phyloP scores from a whole-genome alignment of 92 coral and sea anemone species.

The Hydrozoanthus gracilis region DNA sequence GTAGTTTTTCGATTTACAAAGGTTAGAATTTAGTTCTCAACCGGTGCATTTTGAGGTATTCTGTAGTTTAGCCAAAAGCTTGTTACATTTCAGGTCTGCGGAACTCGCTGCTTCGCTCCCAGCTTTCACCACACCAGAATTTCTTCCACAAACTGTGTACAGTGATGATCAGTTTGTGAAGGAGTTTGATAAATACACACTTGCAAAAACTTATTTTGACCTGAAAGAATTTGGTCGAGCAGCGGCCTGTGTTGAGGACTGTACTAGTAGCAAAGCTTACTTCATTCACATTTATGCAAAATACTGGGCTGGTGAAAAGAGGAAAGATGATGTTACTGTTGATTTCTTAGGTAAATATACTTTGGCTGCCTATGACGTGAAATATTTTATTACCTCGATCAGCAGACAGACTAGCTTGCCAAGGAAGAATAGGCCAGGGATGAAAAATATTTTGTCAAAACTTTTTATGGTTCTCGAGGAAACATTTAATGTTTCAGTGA shows the following conservation, averaged over 20 bases:
- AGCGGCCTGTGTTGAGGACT: constrained; percentile 79
- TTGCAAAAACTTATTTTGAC: constrained; percentile 91
- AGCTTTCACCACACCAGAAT: constrained; percentile 64
- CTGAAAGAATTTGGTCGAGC: constrained; percentile 96
- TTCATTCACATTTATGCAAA: constrained; percentile 82
- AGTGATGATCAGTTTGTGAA: constrained; percentile 69
- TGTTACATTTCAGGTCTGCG: constrained; percentile 74
- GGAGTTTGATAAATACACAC: constrained; percentile 82
- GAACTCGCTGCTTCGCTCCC: constrained; percentile 83
- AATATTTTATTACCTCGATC: background rate
- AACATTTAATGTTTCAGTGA: too few species aligned
- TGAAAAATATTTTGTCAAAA: too few species aligned
- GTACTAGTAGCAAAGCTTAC: constrained; percentile 81
- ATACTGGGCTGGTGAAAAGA: constrained; percentile 95
- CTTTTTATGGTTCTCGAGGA: too few species aligned
- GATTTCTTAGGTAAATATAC: constrained; percentile 75
- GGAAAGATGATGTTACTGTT: constrained; percentile 83
- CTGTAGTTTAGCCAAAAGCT: too few species aligned
- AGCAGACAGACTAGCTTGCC: too few species aligned
- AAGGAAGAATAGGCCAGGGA: too few species aligned
- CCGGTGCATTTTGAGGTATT: too few species aligned
- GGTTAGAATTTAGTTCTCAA: too few species aligned
- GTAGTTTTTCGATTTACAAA: too few species aligned
- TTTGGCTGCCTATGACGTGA: background rate
- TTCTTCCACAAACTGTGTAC: constrained; percentile 69